Percentiles rank a stretch among this genome's conserved stretches.
phyloP scores from a whole-genome alignment of 2,113 vertebrate species.

The Chaetops frenatus region DNA sequence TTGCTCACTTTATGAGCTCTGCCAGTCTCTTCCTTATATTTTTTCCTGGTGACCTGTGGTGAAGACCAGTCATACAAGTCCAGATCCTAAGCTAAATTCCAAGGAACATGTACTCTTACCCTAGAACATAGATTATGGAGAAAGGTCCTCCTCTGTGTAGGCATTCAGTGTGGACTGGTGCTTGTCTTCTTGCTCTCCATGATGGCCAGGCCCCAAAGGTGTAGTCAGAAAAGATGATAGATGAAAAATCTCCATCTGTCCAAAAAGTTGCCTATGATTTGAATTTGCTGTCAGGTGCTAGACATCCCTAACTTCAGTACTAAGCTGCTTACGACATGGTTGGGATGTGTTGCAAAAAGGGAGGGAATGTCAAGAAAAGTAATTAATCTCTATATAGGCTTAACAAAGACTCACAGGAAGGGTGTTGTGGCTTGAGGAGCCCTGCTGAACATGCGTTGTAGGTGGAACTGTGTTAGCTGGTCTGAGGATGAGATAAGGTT shows the following conservation, averaged over 20 bases:
- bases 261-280: not conserved
- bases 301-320: not conserved
- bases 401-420: not conserved
- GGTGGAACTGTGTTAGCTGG: not conserved
- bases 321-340: accelerated
- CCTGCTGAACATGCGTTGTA: not conserved
- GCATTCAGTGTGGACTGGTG: not conserved
- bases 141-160: not conserved
- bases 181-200: not conserved
- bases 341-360: not conserved
- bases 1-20: not conserved
- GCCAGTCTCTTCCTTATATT: not conserved
- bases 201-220: not conserved
- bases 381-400: not conserved
- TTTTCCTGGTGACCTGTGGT: not conserved
- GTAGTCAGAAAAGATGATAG: not conserved
- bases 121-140: not conserved
- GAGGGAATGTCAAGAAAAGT: not conserved
- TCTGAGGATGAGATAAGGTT: not conserved
- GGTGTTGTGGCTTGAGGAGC: not conserved
- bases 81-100: not conserved
- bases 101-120: not conserved
- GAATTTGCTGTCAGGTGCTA: not conserved
- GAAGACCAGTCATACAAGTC: not conserved
- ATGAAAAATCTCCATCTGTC: not conserved